Conservation (phyloP, 2,113 vertebrate genomes). For the Mus pahari region DNA sequence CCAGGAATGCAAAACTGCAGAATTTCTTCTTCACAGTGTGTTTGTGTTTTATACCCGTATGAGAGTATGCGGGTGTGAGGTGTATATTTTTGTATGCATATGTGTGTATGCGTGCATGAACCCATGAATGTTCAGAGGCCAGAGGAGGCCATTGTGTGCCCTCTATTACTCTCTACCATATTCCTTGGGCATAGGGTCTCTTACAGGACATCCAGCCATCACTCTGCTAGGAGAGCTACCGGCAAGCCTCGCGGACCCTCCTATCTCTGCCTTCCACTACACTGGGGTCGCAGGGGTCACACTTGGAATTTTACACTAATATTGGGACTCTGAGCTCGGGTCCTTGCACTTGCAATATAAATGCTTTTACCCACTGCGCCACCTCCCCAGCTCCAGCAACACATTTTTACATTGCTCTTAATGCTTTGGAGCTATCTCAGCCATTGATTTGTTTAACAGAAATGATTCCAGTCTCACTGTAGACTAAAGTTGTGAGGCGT, state of each 20-base stretch:
- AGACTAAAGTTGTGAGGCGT: neutral
- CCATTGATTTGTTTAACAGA: neutral
- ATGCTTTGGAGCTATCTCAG: neutral
- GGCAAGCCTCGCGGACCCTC: neutral
- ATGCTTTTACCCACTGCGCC: neutral
- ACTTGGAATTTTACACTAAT: neutral
- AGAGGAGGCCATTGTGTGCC: too few species aligned
- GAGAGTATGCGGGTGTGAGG: neutral
- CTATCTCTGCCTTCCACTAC: neutral
- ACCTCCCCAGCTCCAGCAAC: neutral
- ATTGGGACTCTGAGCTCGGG: neutral
- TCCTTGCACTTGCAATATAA: neutral
- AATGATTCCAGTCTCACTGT: neutral
- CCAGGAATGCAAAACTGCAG: neutral
- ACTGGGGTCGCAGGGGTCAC: neutral
- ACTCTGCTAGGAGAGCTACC: neutral
- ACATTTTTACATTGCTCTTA: neutral
- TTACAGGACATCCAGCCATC: too few species aligned
- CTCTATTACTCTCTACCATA: too few species aligned
- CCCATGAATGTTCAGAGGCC: neutral
- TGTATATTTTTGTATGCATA: neutral
- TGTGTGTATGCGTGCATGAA: neutral
- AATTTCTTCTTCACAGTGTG: neutral
- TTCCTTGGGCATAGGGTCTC: neutral
- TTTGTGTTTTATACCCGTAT: too few species aligned